A percentile compares a stretch with the other conserved stretches of the same genome.
These are phyloP conservation scores for Empidonax traillii DNA, from an alignment of 2,113 vertebrate species.

Conservation along the genomic window DNA sequence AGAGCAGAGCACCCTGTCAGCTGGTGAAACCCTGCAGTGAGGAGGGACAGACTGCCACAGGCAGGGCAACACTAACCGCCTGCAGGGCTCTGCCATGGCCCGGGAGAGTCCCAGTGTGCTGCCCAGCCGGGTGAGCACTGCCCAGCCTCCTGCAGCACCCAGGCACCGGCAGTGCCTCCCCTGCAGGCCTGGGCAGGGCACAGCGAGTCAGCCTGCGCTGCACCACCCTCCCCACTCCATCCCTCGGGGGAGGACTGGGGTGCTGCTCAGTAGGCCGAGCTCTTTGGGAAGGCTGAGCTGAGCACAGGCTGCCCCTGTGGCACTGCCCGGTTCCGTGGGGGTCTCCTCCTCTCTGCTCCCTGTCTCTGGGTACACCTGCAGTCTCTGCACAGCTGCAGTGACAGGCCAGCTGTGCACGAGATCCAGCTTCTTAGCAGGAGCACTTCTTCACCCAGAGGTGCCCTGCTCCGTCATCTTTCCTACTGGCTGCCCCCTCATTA, in stretches of 20 bases:
- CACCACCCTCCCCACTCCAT: too few species aligned
- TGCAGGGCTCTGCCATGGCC: neutral
- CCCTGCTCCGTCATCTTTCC: neutral
- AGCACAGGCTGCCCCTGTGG: neutral
- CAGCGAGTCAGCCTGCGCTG: neutral
- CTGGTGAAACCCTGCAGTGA: neutral
- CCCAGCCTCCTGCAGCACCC: neutral
- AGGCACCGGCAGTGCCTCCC: neutral
- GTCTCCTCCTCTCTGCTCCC: neutral
- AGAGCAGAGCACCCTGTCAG: neutral
- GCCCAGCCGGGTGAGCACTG: neutral
- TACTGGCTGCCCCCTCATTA: neutral
- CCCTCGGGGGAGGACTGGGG: neutral
- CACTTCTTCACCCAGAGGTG: neutral
- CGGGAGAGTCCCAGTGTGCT: neutral
- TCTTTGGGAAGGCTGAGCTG: neutral
- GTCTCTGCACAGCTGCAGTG: neutral
- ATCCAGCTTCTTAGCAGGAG: neutral
- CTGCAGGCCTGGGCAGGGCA: neutral
- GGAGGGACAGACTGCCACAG: neutral
- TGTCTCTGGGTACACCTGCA: fast-evolving
- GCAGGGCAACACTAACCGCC: neutral
- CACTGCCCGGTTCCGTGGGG: fast-evolving
- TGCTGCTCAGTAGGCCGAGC: neutral
- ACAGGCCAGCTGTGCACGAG: neutral